Evolutionary conservation across 30 jellyfish, hydroid and myxozoan genomes (phyloP).

Genomic region (Clytia hemisphaerica): DNA sequence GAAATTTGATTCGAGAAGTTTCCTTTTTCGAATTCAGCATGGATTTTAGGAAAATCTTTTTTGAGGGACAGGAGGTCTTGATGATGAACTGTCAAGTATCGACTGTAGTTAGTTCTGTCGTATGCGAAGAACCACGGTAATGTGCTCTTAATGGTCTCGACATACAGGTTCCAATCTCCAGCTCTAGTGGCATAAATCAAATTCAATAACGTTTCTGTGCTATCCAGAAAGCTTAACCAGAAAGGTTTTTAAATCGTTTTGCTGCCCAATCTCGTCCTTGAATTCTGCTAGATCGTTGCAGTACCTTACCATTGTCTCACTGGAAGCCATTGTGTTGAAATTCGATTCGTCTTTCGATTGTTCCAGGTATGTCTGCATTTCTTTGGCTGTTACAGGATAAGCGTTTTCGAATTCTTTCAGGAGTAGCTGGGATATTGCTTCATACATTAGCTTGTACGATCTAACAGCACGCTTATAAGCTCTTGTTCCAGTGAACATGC

Average conservation of each 20-base stretch:
- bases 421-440: background rate
- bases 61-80: background rate
- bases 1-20: conserved; percentile 4
- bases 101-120: conserved; percentile 28
- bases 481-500: background rate
- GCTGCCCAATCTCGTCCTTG: background rate
- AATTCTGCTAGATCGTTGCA: background rate
- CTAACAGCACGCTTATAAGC: background rate
- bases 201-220: conserved; percentile 6
- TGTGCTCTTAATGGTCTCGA: background rate
- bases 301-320: too few species aligned
- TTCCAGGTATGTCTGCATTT: too few species aligned
- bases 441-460: background rate
- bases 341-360: too few species aligned
- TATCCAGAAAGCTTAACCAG: conserved; percentile 30
- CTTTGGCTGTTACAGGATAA: background rate
- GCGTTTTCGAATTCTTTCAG: too few species aligned
- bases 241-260: background rate
- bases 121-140: conserved; percentile 26
- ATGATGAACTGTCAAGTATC: conserved; percentile 17
- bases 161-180: conserved; percentile 18
- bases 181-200: conserved; percentile 10
- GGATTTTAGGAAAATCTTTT: conserved; percentile 4
- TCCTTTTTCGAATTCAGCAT: conserved; percentile 12
- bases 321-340: too few species aligned